Evolutionary conservation across 1,140 invertebrate species (phyloP).

Genomic region (Drosophila albomicans): DNA sequence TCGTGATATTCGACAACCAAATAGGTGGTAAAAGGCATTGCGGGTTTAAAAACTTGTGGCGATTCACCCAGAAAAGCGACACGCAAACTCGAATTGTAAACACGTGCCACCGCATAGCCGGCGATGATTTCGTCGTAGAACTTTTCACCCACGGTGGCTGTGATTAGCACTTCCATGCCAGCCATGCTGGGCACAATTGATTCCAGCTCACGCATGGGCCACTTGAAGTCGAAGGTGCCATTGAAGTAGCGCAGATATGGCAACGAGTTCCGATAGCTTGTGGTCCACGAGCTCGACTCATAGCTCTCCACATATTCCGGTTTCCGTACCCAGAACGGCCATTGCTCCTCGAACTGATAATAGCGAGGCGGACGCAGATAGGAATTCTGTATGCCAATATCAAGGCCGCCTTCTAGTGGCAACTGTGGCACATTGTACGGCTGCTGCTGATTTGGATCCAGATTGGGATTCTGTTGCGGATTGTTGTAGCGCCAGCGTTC

Average conservation of each 20-base stretch:
- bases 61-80: slow-evolving; percentile 94
- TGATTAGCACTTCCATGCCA: slow-evolving; percentile 93
- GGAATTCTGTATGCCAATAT: slow-evolving; percentile 30
- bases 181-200: slow-evolving; percentile 89
- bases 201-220: slow-evolving; percentile 92
- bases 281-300: slow-evolving; percentile 55
- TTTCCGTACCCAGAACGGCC: slow-evolving; percentile 91
- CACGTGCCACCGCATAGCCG: slow-evolving; percentile 94
- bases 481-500: slow-evolving; percentile 72
- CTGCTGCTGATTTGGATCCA: slow-evolving; percentile 27
- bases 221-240: slow-evolving; percentile 93
- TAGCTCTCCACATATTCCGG: slow-evolving; percentile 83
- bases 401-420: slow-evolving; percentile 53
- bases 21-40: slow-evolving; percentile 90
- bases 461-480: slow-evolving; percentile 57
- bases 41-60: slow-evolving; percentile 97
- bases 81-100: slow-evolving; percentile 93
- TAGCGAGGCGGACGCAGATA: slow-evolving; percentile 84
- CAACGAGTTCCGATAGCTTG: slow-evolving; percentile 86
- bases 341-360: slow-evolving; percentile 92
- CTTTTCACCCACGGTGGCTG: slow-evolving; percentile 94
- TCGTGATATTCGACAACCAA: slow-evolving; percentile 92
- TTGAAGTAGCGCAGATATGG: slow-evolving; percentile 92
- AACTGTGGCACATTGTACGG: slow-evolving; percentile 57
- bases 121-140: slow-evolving; percentile 94